Conservation (phyloP, 2,797 vertebrate species). For the Selene dorsalis region DNA sequence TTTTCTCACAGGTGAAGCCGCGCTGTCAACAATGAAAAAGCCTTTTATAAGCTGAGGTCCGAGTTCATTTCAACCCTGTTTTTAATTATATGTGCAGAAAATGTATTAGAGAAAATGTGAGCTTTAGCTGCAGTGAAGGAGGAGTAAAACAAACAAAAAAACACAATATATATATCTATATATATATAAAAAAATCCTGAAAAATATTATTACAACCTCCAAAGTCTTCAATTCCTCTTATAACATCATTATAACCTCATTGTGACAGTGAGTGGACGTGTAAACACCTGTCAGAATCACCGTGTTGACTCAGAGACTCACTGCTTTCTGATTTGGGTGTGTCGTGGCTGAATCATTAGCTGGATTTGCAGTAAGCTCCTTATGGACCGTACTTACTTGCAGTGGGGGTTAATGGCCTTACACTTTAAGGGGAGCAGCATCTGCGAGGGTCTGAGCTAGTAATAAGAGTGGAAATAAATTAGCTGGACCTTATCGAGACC, state of each 20-base stretch:
- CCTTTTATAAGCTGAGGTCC: neutral
- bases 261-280: neutral
- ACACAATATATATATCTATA: too few species aligned
- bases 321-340: neutral
- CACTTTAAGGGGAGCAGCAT: slow-evolving; percentile 86
- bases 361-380: neutral
- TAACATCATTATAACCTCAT: too few species aligned
- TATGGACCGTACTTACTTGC: slow-evolving; percentile 34
- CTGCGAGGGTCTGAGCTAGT: slow-evolving; percentile 60
- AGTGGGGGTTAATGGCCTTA: slow-evolving; percentile 86
- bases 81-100: neutral
- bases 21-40: slow-evolving; percentile 29
- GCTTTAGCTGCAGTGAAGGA: neutral
- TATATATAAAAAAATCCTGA: too few species aligned
- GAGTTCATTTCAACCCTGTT: neutral
- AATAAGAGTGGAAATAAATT: slow-evolving; percentile 83
- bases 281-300: neutral
- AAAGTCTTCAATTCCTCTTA: too few species aligned
- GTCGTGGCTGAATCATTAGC: neutral
- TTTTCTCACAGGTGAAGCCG: slow-evolving; percentile 30
- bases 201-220: too few species aligned
- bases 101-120: neutral
- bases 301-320: neutral
- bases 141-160: too few species aligned
- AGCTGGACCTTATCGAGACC: slow-evolving; percentile 77